Conservation (phyloP, 2,888 invertebrate genomes). For the Mesoligia furuncula region DNA sequence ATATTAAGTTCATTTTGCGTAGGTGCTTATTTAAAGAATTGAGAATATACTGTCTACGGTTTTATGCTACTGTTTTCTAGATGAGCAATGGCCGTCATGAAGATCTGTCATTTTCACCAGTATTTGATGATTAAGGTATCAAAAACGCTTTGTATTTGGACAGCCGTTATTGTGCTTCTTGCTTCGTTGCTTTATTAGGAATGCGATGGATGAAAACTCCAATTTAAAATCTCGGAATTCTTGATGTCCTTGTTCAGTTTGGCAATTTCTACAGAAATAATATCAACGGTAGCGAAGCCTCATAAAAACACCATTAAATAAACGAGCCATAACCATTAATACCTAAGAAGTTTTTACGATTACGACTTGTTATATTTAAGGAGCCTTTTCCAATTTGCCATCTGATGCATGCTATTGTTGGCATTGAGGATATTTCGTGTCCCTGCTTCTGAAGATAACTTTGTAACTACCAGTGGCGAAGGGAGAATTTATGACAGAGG, state of each 20-base stretch:
- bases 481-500: no score
- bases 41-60: no score
- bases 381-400: conserved; percentile 39
- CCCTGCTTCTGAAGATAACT: conserved; percentile 13
- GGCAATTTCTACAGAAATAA: conserved; percentile 42
- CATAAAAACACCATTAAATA: conserved; percentile 63
- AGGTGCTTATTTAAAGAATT: no score
- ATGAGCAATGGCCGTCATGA: no score
- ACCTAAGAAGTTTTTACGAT: conserved; percentile 64
- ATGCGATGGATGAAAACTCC: background rate
- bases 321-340: conserved; percentile 62
- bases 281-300: conserved; percentile 39
- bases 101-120: no score
- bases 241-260: conserved; percentile 38
- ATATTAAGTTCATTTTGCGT: background rate
- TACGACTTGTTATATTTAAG: conserved; percentile 62
- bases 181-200: no score
- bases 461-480: no score
- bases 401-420: conserved; percentile 41
- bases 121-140: no score
- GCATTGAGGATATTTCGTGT: conserved; percentile 6
- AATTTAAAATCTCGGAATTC: background rate
- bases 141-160: no score
- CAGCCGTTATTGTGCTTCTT: no score
- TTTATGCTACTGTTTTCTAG: no score